Evolutionary conservation across 2,797 vertebrate species (phyloP), one percentile per base, ranked within the genome.

Genomic region (Rhyacichthys aspro): DNA sequence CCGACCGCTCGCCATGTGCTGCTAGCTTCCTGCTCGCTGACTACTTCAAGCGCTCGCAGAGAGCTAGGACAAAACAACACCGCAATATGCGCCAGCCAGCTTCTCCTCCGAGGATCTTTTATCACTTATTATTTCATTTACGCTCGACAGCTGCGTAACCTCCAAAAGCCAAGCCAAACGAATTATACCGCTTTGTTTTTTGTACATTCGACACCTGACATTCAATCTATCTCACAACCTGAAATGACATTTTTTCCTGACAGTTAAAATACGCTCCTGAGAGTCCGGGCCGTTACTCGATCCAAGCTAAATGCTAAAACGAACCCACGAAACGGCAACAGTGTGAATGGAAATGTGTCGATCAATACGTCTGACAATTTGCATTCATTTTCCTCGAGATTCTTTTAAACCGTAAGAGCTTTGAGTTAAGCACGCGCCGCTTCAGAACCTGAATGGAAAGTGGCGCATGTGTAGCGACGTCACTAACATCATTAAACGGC

Each of bases 301-400:
- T 34, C 50, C 43, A 36, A 37, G 45, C 62, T 18, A 60, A 50
- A 72, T 63, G n/a, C 42, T 8, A 48, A 72, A 67, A 67, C 43
- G 53, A 69, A 52, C 33, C 32, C 1, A 7, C 1, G 8, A 5
- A 0, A n/a, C 33, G 9, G 47, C 45, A 49, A 68, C 63, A 77
- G 78, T 9, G 54, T 61, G 70, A 79, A 67, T 28, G 55, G 39
- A 50, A 72, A 74, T 9, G 52, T 66, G 47, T 65, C 50, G 53
- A 83, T 88, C 81, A 50, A 83, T 83, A 64, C 0, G 61, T 81
- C 80, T 80, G 85, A 47, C 76, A 55, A 70, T 78, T 62, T 53
- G 54, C 68, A 70, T 55, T 16, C 7, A 18, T 70, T 82, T 67
- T 52, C 33, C 54, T 16, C 52, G 34, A 28, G 23, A 43, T 54